A percentile compares a stretch with the other conserved stretches of the same genome.
phyloP scores from a whole-genome alignment of 2,888 invertebrate genomes.

The Lasioglossum zephyrum region DNA sequence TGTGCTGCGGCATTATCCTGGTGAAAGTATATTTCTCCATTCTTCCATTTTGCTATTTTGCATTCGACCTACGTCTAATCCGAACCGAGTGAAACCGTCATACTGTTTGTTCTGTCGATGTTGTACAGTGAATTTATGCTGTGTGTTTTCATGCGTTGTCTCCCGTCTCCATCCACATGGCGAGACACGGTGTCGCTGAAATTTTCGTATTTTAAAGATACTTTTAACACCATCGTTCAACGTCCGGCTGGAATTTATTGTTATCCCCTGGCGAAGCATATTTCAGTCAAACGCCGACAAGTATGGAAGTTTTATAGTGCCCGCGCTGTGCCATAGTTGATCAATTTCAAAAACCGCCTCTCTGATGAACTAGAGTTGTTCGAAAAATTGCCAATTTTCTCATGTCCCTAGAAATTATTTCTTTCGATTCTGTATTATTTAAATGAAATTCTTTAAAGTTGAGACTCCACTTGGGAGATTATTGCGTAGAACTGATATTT shows the following conservation, averaged over 20 bases:
- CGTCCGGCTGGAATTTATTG: not conserved
- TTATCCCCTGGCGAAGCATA: not conserved
- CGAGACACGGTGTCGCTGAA: not conserved
- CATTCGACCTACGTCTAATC: no score
- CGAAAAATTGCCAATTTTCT: not conserved
- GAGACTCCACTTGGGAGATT: not conserved
- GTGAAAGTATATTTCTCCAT: no score
- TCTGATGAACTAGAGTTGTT: not conserved
- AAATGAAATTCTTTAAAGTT: not conserved
- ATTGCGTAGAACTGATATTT: not conserved
- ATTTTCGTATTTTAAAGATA: not conserved
- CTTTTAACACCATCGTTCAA: not conserved
- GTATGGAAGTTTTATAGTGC: not conserved
- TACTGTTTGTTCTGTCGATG: not conserved
- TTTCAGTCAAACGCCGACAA: not conserved
- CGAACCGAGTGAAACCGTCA: not conserved
- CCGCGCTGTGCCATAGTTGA: not conserved
- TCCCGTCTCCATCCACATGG: not conserved
- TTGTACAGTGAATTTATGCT: conserved; percentile 23
- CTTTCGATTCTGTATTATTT: not conserved
- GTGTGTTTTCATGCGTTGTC: not conserved
- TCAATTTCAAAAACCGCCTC: not conserved
- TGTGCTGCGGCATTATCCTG: no score
- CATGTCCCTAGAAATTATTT: not conserved
- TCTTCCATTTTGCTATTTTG: no score